Conservation (phyloP, 2,888 invertebrate genomes). For the Litoditis marina region DNA sequence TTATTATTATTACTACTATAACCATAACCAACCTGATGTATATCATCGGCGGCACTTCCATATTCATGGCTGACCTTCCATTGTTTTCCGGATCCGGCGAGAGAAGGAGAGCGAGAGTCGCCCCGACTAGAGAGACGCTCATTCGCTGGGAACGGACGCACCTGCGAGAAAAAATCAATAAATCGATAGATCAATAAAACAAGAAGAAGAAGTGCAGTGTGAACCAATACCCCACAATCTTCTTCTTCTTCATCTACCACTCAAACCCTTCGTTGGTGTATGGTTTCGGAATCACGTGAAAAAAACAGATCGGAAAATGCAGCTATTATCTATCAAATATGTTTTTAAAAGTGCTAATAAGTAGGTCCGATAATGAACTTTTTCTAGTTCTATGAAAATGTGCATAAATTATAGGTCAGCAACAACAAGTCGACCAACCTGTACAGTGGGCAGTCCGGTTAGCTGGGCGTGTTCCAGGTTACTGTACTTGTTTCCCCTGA, state of each 20-base stretch:
- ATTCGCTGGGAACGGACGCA: conserved; percentile 17
- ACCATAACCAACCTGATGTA: conserved; percentile 5
- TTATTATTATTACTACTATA: no score
- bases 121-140: conserved; percentile 11
- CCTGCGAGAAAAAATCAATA: conserved; percentile 7
- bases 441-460: conserved; percentile 40
- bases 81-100: conserved; percentile 17
- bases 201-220: no score
- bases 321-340: no score
- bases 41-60: conserved; percentile 13
- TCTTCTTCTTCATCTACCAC: no score
- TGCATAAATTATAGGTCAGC: background rate
- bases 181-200: no score
- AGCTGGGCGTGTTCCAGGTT: conserved; percentile 19
- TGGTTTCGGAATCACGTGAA: no score
- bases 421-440: no score
- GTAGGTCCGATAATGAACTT: background rate
- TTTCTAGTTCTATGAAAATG: background rate
- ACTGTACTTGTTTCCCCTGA: conserved; percentile 21
- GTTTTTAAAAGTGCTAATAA: background rate
- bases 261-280: no score
- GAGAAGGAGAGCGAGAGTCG: conserved; percentile 31
- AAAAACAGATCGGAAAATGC: no score
- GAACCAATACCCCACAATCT: no score
- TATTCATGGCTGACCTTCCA: conserved; percentile 12